These are phyloP conservation scores for Oreochromis niloticus DNA, from an alignment of 2,113 vertebrate species.

Conservation along the genomic window DNA sequence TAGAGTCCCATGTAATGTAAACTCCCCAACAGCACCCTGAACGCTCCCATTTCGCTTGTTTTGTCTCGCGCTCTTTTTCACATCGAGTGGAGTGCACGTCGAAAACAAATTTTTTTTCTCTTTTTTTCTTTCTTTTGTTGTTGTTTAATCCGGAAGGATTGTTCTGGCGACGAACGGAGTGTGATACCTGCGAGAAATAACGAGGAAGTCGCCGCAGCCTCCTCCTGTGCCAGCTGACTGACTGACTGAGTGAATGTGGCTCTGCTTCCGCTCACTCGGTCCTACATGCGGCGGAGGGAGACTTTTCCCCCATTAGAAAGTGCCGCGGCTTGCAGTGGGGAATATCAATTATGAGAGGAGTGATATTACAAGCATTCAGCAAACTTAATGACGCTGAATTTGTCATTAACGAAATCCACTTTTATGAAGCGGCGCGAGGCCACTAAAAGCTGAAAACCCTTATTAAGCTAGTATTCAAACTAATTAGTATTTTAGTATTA, in stretches of 20 bases:
- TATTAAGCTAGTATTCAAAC: background rate
- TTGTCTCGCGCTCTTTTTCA: constrained; percentile 49
- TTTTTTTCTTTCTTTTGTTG: background rate
- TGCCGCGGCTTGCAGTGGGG: constrained; percentile 57
- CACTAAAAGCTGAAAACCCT: background rate
- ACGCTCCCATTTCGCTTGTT: constrained; percentile 78
- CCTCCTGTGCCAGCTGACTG: constrained; percentile 8
- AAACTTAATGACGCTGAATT: background rate
- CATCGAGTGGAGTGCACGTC: constrained; percentile 51
- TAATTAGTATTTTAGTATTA: background rate
- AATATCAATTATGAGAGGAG: constrained; percentile 66
- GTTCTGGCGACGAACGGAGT: background rate
- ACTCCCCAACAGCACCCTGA: constrained; percentile 82
- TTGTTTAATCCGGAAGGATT: constrained; percentile 40
- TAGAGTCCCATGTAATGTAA: constrained; percentile 92
- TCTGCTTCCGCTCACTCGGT: constrained; percentile 18
- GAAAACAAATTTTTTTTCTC: background rate
- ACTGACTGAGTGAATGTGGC: constrained; percentile 9
- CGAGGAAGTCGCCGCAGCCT: constrained; percentile 1
- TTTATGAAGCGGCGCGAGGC: background rate
- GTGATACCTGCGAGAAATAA: background rate
- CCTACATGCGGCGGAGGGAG: constrained; percentile 60
- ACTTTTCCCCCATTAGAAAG: constrained; percentile 13
- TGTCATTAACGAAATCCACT: background rate
- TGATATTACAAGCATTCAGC: constrained; percentile 53